Conservation (phyloP, 2,113 vertebrate species). For the Silurus asotus region DNA sequence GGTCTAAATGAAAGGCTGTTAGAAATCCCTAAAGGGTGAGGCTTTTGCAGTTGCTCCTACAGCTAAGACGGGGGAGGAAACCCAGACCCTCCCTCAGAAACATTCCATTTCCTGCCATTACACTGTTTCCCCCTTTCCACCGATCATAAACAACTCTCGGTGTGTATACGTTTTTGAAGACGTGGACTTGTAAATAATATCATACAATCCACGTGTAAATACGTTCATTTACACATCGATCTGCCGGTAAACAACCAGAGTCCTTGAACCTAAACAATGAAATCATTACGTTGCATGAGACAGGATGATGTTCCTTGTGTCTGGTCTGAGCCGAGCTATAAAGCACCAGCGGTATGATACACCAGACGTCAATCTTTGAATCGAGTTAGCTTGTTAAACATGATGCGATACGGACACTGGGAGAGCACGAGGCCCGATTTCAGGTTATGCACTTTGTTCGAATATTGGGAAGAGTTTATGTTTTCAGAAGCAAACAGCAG, state of each 20-base stretch:
- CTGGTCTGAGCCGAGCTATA: background rate
- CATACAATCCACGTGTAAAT: background rate
- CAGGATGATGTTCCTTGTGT: background rate
- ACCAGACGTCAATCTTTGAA: background rate
- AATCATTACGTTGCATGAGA: background rate
- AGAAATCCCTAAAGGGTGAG: conserved; percentile 28
- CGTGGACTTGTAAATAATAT: conserved; percentile 7
- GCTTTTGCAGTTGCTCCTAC: background rate
- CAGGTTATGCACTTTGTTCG: conserved; percentile 12
- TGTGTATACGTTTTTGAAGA: conserved; percentile 18
- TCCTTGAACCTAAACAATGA: conserved; percentile 16
- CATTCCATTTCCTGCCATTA: conserved; percentile 47
- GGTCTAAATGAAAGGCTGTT: conserved; percentile 28
- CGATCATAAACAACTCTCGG: conserved; percentile 35
- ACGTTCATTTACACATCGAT: background rate
- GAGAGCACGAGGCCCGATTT: background rate
- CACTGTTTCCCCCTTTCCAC: conserved; percentile 30
- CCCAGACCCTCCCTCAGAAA: conserved; percentile 41
- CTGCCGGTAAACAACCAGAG: conserved; percentile 2
- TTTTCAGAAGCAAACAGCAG: conserved; percentile 35
- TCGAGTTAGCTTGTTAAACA: background rate
- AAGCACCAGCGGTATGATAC: background rate
- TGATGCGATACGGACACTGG: background rate
- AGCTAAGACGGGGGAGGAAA: conserved; percentile 36
- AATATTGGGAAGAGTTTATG: conserved; percentile 20